Percentiles rank a stretch among this genome's conserved stretches.
Conservation (phyloP, 2,888 invertebrate species). For the Machimus atricapillus region DNA sequence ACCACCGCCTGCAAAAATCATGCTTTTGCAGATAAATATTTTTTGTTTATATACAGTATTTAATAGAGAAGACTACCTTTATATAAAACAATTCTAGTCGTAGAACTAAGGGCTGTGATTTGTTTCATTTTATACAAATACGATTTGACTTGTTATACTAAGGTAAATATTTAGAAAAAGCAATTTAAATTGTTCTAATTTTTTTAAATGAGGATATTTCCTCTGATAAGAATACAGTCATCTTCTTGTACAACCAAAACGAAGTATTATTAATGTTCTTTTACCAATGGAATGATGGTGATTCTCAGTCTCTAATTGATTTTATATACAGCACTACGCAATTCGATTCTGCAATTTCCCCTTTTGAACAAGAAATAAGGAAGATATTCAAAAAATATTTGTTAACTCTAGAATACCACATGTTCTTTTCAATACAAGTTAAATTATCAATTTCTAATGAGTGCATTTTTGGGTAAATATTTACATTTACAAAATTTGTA, state of each 20-base stretch:
- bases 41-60: slow-evolving; percentile 23
- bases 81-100: slow-evolving; percentile 28
- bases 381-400: background rate
- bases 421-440: background rate
- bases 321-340: background rate
- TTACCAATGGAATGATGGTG: slow-evolving; percentile 13
- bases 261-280: slow-evolving; percentile 2
- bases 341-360: background rate
- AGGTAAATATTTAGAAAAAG: slow-evolving; percentile 26
- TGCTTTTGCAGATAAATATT: background rate
- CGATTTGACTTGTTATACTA: slow-evolving; percentile 1
- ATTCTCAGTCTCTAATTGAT: background rate
- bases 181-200: background rate
- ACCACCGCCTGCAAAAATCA: background rate
- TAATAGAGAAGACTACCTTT: slow-evolving; percentile 1
- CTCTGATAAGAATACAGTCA: slow-evolving; percentile 9
- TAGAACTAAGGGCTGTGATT: slow-evolving; percentile 30
- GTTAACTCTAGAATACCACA: background rate
- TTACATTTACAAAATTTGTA: background rate
- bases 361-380: background rate
- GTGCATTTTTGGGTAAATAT: background rate
- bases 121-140: slow-evolving; percentile 9
- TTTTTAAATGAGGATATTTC: background rate
- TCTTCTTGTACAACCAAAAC: slow-evolving; percentile 23
- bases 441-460: background rate